A percentile compares a stretch with the other conserved stretches of the same genome.
Conservation (phyloP, 2,113 vertebrate species). For the Nyctibius bracteatus region DNA sequence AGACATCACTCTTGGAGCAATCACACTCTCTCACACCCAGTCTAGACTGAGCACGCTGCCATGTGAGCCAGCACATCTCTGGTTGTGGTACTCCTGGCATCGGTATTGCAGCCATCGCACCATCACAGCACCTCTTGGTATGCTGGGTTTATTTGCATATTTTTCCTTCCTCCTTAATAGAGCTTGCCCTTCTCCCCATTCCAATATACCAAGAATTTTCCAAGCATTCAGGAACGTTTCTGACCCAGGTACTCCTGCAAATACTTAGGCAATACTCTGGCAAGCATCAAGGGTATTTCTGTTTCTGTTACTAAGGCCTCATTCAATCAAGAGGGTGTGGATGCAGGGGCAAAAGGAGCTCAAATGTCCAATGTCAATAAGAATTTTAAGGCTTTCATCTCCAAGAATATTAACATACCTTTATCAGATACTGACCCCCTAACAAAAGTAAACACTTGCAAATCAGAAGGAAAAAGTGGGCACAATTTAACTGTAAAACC, state of each 20-base stretch:
- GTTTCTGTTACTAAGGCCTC: neutral
- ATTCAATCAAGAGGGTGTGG: neutral
- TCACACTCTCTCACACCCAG: neutral
- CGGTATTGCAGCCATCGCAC: neutral
- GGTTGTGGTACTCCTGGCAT: neutral
- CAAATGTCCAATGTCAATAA: neutral
- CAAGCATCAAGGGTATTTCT: neutral
- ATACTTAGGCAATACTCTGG: neutral
- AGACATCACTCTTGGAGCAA: neutral
- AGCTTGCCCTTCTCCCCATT: neutral
- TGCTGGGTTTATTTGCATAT: neutral
- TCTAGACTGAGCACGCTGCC: neutral
- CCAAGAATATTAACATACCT: neutral
- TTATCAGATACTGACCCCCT: neutral
- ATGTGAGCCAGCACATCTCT: neutral
- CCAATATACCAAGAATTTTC: neutral
- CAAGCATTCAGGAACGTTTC: neutral
- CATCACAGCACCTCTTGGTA: neutral
- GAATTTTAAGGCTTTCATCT: neutral
- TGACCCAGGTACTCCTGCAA: neutral
- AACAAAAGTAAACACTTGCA: neutral
- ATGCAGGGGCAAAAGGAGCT: neutral
- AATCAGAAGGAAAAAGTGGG: neutral
- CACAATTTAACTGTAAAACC: neutral
- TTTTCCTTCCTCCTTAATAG: neutral